Evolutionary conservation across 1,140 invertebrate genomes (phyloP).

Genomic region (Brachionus sp.): DNA sequence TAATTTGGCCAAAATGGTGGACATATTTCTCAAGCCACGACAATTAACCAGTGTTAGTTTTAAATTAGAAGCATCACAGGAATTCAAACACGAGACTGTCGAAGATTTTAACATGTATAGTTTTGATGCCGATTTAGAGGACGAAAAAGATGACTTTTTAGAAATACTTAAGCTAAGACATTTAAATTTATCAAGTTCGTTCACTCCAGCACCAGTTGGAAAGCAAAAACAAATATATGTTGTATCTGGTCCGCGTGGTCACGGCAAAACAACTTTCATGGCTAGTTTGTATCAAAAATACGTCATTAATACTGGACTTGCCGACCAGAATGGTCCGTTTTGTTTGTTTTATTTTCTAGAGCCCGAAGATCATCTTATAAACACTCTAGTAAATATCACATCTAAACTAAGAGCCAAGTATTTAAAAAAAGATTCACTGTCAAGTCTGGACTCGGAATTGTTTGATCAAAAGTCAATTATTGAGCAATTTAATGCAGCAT

Average conservation of each 20-base stretch:
- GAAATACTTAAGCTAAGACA: slow-evolving; percentile 39
- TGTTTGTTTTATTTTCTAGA: slow-evolving; percentile 27
- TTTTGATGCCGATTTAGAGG: background rate
- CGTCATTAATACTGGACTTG: background rate
- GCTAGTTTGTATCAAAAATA: slow-evolving; percentile 26
- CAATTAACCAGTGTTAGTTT: slow-evolving; percentile 3
- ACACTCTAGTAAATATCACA: slow-evolving; percentile 15
- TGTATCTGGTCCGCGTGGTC: background rate
- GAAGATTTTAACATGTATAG: background rate
- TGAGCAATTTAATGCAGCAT: slow-evolving; percentile 25
- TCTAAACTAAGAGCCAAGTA: slow-evolving; percentile 25
- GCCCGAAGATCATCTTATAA: background rate
- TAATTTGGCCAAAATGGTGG: background rate
- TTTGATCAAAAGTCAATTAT: slow-evolving; percentile 27
- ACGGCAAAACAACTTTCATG: slow-evolving; percentile 37
- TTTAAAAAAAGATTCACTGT: slow-evolving; percentile 12
- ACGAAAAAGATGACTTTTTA: slow-evolving; percentile 29
- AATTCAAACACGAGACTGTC: background rate
- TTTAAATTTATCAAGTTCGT: background rate
- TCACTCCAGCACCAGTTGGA: background rate
- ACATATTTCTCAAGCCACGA: background rate
- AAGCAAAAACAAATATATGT: background rate
- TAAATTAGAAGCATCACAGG: background rate
- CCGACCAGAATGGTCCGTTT: background rate
- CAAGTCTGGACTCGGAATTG: background rate